Evolutionary conservation across 2,797 vertebrate genomes (phyloP), one percentile per base, ranked within the genome.

Genomic region (Mionectes olivaceus): DNA sequence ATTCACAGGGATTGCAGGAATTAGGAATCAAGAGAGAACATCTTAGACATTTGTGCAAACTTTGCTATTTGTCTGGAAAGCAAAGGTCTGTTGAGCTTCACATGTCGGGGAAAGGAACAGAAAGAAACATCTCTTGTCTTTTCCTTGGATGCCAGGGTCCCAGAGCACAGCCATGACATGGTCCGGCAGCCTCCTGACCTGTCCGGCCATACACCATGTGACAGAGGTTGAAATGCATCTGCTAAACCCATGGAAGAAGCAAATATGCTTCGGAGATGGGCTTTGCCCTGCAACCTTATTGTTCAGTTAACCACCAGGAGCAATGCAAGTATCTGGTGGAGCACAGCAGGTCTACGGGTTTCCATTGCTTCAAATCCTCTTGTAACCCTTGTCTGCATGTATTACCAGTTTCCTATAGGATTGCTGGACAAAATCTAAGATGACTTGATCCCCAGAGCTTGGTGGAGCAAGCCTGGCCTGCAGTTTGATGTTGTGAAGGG

Each of bases 311-410:
- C 28, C 17, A 30, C 13, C 25, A 63, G 44, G 25, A 67, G 73
- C 10, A 35, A 59, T 2, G 2, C 13, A 55, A 57, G 9, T 5
- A 3, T 49, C 23, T 33, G 73, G 32, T 33, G 61, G 17, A 82
- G 16, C 13, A 43, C 32, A 84, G 57, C 3, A 4, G 3, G 22
- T 16, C 43, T 39, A 39, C 1, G 3, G 16, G 4, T 32, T 92
- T 71, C 57, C 65, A 57, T 14, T 41, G 27, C 30, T 61, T 43
- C 55, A 64, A 50, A 61, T 57, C 37, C 28, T 44, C 25, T 78
- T 77, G 28, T 63, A 86, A 2, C 19, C 22, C 50, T 32, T 3
- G 1, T 12, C 57, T 73, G 16, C 0, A 0, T 5, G 19, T 1
- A 0, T 18, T 28, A 73, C 8, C 28, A 46, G 30, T 41, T 78